Evolutionary conservation across 2,797 vertebrate species (phyloP).

Genomic region (Podarcis siculus): DNA sequence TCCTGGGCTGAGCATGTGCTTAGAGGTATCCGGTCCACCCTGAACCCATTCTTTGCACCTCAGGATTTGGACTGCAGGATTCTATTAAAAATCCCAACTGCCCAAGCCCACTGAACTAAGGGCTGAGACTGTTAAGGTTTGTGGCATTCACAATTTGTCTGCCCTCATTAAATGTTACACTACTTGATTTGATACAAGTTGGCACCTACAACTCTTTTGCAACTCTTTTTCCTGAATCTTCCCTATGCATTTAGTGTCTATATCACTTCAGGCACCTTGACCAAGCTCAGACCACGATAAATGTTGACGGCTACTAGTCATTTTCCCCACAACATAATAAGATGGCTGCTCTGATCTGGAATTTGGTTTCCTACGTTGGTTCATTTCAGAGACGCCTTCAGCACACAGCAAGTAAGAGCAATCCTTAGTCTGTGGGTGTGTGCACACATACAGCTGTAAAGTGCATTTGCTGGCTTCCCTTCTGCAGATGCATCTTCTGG

Average conservation of each 20-base stretch:
- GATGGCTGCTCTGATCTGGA: neutral
- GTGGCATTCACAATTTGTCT: conserved; percentile 8
- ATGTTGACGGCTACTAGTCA: neutral
- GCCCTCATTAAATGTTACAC: neutral
- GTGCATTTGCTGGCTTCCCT: too few species aligned
- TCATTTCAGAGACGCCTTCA: neutral
- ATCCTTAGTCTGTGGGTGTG: neutral
- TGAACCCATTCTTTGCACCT: too few species aligned
- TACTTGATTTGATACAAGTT: neutral
- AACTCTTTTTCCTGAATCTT: neutral
- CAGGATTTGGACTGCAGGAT: neutral
- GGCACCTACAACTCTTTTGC: neutral
- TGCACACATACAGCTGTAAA: too few species aligned
- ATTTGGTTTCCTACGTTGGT: neutral
- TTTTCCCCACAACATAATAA: neutral
- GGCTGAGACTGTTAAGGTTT: neutral
- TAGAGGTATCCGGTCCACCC: too few species aligned
- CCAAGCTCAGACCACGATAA: neutral
- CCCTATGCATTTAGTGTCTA: neutral
- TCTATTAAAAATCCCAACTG: too few species aligned
- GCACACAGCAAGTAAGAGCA: neutral
- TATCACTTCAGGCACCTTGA: neutral
- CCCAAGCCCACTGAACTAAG: neutral
- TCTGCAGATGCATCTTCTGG: too few species aligned
- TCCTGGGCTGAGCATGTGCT: too few species aligned